Percentiles rank a stretch among this genome's conserved stretches.
Conservation (phyloP, 2,113 vertebrate species). For the Lucifuga dentata region DNA sequence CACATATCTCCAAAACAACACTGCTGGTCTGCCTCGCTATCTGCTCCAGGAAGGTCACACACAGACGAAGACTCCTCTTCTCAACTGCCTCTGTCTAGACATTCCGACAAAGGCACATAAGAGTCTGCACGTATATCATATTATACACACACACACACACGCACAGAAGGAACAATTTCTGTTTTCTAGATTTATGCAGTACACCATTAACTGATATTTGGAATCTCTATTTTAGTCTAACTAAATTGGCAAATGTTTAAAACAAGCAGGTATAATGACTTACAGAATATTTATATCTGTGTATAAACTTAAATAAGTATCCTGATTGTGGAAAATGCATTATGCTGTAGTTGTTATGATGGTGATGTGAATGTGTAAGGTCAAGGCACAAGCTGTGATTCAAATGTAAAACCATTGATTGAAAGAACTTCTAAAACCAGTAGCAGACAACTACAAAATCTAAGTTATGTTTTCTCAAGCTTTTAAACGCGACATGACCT, state of each 20-base stretch:
- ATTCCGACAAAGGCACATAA: neutral
- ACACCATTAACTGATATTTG: neutral
- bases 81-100: slow-evolving; percentile 82
- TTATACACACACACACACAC: slow-evolving; percentile 10
- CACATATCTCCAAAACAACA: slow-evolving; percentile 89
- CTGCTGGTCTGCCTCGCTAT: slow-evolving; percentile 85
- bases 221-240: neutral
- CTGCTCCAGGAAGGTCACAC: slow-evolving; percentile 91
- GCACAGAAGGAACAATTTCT: neutral
- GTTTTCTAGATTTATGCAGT: neutral
- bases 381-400: too few relatives aligned
- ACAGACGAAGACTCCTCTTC: slow-evolving; percentile 84
- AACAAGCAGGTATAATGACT: neutral
- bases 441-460: too few relatives aligned
- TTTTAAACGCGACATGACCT: too few relatives aligned
- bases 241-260: neutral
- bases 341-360: neutral
- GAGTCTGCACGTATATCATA: neutral
- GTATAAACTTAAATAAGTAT: too few relatives aligned
- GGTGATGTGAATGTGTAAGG: neutral
- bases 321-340: too few relatives aligned
- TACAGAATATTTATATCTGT: too few relatives aligned
- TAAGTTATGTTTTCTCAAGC: too few relatives aligned
- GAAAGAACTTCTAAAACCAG: too few relatives aligned
- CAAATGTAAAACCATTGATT: too few relatives aligned